Evolutionary conservation across 2,888 invertebrate genomes (phyloP), one percentile per base, ranked within the genome.

Genomic region (Euplexia lucipara): DNA sequence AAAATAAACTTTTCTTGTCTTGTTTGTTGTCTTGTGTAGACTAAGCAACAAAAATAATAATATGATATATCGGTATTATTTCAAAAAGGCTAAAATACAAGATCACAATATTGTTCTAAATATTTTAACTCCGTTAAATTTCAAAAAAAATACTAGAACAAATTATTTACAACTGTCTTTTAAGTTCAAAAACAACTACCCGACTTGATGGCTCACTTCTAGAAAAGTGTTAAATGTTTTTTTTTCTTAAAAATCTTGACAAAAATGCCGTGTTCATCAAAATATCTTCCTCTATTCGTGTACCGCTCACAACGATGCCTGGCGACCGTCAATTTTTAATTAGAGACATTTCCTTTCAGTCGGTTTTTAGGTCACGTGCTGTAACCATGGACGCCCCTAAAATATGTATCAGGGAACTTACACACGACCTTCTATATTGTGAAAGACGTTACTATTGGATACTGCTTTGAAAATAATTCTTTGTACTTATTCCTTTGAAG

Each of bases 251-350:
- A 12, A 12, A 22, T 1, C n/a, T n/a, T 26, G 26, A 26, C 3
- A n/a, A 65, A 69, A 68, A 66, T 72, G 45, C 68, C 75, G 10
- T 45, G 47, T 73, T 68, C 78, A 58, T 42, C 22, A 51, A 52
- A 69, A 69, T 52, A 41, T 30, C 44, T 88, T 86, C 64, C 66
- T 79, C 62, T 75, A 76, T 88, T 76, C 64, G 59, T 75, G 85
- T 78, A 18, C 37, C 64, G 62, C 82, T 86, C 78, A 74, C 69
- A 78, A 79, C 88, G 83, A 83, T 84, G 83, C 79, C 88, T 84
- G 84, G 83, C 85, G 83, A 87, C 86, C 88, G 89, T 91, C 87
- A 90, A 91, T 91, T 91, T 91, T 92, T 91, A 92, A 92, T 91
- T 91, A 88, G 87, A 85, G 87, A 89, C 88, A 89, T 90, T 91